Base-by-base conservation (phyloP, 2,888 invertebrate genomes). In the Aphrophora alni region DNA sequence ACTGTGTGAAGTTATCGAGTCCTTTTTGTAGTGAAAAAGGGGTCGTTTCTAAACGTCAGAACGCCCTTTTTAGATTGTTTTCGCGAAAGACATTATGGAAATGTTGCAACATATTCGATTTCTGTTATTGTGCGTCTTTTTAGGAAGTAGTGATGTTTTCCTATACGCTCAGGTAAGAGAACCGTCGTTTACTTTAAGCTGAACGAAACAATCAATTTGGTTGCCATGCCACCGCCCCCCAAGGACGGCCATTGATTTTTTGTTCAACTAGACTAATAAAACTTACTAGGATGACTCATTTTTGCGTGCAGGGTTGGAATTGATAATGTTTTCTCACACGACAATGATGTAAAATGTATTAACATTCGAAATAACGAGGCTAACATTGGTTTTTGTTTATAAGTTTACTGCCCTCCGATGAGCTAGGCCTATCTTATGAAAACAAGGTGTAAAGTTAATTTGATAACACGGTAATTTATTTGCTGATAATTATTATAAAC, bases 191-290 rank as follows among this genome's bases (percentile, higher is more conserved):
- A 59, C 21, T 59, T 59, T 59, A 44, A 59, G 59, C 59, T 59
- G 59, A 59, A 59, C 59, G 59, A 59, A 59, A 59, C 59, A 59
- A 59, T 59, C 59, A 59, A 59, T 59, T 59, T 59, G 59, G 59
- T 59, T 59, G 59, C 59, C 59, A 59, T 59, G 59, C 59, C 59
- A 59, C 59, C 59, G 59, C 59, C 59, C 59, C 59, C 59, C 59
- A 59, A 59, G 59, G 59, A 59, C 59, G 59, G 59, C 59, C 59
- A 59, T 59, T 59, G 59, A 59, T 59, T 59, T 59, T 59, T 59
- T 59, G n/a, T 33, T 59, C 44, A 44, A n/a, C n/a, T n/a, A n/a
- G n/a, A n/a, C 44, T 59, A n/a, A n/a, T 21, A 21, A 21, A 59
- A 21, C 21, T 21, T n/a, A 59, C 59, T 59, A 7, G 14, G 59